Conservation (phyloP, 1,140 invertebrate species). For the Drosophila equinoxialis region DNA sequence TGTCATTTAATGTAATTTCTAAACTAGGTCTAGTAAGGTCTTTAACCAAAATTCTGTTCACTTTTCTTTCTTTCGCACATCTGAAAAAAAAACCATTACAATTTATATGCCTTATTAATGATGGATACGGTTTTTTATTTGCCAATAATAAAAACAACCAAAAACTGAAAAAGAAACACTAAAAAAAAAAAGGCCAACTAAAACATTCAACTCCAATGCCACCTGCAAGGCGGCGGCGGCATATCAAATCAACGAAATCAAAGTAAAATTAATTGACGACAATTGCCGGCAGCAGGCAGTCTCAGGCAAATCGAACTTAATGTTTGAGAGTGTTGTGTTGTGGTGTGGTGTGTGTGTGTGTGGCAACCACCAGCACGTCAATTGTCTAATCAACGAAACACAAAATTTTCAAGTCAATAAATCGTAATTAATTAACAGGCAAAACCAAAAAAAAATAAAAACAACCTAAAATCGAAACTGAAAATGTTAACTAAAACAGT, state of each 20-base stretch:
- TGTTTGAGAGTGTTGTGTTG: background rate
- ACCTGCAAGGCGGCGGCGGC: conserved; percentile 70
- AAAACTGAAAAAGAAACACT: conserved; percentile 7
- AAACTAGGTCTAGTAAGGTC: no score
- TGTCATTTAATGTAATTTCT: no score
- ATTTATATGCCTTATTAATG: conserved; percentile 53
- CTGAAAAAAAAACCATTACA: conserved; percentile 26
- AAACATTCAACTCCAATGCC: conserved; percentile 59
- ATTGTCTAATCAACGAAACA: conserved; percentile 74
- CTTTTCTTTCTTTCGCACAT: background rate
- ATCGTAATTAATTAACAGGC: conserved; percentile 77
- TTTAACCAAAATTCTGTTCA: background rate
- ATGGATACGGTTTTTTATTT: conserved; percentile 55
- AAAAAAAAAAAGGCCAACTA: conserved; percentile 24
- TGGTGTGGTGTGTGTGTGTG: conserved; percentile 19
- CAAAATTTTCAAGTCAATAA: conserved; percentile 75
- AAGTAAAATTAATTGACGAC: conserved; percentile 79
- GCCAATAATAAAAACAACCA: conserved; percentile 28
- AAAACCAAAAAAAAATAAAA: conserved; percentile 6
- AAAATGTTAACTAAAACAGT: conserved; percentile 51
- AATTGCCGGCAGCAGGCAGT: conserved; percentile 51
- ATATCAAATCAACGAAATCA: conserved; percentile 75
- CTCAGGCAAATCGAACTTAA: conserved; percentile 33
- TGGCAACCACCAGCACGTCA: conserved; percentile 59
- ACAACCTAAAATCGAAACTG: background rate